Evolutionary conservation across 2,888 invertebrate genomes (phyloP).

Genomic region (Volucella inflata): DNA sequence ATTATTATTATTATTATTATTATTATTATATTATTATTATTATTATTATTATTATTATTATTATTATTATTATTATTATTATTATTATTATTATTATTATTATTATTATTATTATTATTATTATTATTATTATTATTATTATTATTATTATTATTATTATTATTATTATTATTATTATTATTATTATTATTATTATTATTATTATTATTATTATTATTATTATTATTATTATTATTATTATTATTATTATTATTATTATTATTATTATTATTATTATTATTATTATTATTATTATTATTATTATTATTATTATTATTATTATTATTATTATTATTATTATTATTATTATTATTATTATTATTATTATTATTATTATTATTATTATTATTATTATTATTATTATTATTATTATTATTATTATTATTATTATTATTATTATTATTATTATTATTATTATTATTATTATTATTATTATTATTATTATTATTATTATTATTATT

Average conservation of each 20-base stretch:
- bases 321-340: conserved; percentile 22
- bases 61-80: conserved; percentile 31
- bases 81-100: conserved; percentile 27
- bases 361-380: conserved; percentile 21
- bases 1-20: conserved; percentile 25
- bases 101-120: conserved; percentile 21
- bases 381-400: conserved; percentile 23
- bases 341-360: conserved; percentile 27
- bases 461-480: conserved; percentile 23
- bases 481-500: conserved; percentile 27
- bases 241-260: conserved; percentile 13
- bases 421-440: conserved; percentile 8
- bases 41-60: conserved; percentile 20
- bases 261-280: conserved; percentile 26
- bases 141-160: conserved; percentile 31
- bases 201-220: conserved; percentile 32
- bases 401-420: conserved; percentile 20
- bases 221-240: conserved; percentile 18
- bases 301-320: conserved; percentile 25
- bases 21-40: conserved; percentile 23
- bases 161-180: conserved; percentile 25
- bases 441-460: conserved; percentile 19
- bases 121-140: conserved; percentile 11
- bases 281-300: conserved; percentile 23
- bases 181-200: conserved; percentile 24